Percentiles rank a stretch among this genome's conserved stretches.
Evolutionary conservation across 2,113 vertebrate species (phyloP).

Genomic region (Pterocles orientalis): DNA sequence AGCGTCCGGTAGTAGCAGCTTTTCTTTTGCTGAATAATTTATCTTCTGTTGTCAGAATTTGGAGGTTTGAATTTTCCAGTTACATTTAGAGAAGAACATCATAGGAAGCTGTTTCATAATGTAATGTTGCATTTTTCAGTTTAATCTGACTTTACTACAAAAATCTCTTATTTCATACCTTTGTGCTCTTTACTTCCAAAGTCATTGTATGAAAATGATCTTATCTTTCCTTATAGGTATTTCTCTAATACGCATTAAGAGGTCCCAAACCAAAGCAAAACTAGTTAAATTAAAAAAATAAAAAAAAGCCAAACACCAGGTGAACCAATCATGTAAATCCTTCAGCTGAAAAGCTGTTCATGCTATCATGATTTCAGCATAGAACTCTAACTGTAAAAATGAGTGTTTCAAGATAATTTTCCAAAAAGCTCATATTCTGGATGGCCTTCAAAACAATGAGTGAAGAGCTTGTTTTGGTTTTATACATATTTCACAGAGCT

Average conservation of each 20-base stretch:
- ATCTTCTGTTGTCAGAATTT: neutral
- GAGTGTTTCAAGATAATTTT: neutral
- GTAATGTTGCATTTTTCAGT: neutral
- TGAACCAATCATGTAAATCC: neutral
- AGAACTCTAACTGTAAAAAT: neutral
- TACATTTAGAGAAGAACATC: neutral
- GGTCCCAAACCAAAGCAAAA: neutral
- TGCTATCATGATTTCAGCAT: neutral
- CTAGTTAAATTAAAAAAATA: neutral
- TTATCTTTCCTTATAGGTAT: neutral
- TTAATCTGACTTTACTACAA: neutral
- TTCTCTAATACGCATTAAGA: neutral
- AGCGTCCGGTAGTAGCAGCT: neutral
- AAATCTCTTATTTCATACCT: neutral
- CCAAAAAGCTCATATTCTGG: neutral
- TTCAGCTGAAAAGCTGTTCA: neutral
- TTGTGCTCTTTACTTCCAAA: neutral
- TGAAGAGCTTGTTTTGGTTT: neutral
- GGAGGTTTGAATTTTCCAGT: neutral
- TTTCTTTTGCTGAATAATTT: conserved; percentile 2
- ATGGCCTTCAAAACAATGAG: neutral
- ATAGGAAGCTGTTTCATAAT: neutral
- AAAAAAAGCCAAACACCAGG: neutral
- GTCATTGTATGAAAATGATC: neutral
- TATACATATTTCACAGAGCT: neutral